Conservation (phyloP, 2,113 vertebrate genomes). For the Thryonomys swinderianus region DNA sequence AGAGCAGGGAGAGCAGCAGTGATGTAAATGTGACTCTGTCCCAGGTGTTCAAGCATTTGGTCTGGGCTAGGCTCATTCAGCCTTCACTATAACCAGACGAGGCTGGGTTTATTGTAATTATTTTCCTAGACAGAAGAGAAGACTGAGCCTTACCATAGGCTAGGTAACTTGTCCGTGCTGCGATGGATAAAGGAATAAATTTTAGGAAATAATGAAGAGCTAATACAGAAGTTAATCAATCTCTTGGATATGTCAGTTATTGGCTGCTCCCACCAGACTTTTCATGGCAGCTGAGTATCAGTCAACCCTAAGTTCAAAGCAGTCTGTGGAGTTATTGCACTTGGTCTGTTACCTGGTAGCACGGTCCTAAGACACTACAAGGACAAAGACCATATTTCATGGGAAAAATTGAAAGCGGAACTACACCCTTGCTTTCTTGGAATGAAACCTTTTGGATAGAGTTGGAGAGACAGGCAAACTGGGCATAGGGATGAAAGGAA, state of each 20-base stretch:
- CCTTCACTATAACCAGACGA: neutral
- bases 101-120: neutral
- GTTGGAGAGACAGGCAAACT: neutral
- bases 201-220: neutral
- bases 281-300: neutral
- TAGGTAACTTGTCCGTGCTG: neutral
- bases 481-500: neutral
- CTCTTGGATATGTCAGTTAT: neutral
- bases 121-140: neutral
- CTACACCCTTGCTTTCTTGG: neutral
- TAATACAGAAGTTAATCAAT: neutral
- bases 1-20: neutral
- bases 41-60: neutral
- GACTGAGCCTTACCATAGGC: neutral
- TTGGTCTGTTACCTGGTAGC: neutral
- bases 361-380: neutral
- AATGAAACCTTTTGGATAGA: neutral
- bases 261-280: neutral
- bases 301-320: neutral
- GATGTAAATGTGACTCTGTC: neutral
- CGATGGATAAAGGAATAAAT: neutral
- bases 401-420: neutral
- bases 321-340: neutral
- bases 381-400: neutral
- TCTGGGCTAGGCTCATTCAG: neutral